Conservation (phyloP, 1,140 invertebrate species). For the Acyrthosiphon pisum region DNA sequence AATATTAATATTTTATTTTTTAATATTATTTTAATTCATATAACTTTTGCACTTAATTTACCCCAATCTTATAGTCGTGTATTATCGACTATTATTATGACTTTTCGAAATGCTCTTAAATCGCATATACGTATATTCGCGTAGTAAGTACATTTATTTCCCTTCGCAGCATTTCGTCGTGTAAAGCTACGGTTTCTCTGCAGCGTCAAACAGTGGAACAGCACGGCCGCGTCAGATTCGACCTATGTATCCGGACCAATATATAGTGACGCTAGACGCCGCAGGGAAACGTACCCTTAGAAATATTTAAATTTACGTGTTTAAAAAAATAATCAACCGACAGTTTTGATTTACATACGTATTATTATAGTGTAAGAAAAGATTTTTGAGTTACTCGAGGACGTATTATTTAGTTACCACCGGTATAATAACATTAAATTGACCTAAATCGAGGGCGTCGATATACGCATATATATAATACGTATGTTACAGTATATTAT, state of each 20-base stretch:
- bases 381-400: neutral
- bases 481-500: neutral
- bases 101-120: neutral
- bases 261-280: no score
- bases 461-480: neutral
- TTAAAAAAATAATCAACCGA: neutral
- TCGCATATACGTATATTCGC: no score
- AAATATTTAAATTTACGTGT: no score
- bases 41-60: neutral
- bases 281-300: no score
- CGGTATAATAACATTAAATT: neutral
- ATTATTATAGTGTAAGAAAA: neutral
- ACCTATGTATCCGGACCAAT: no score
- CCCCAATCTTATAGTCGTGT: neutral
- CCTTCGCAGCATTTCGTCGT: no score
- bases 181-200: no score
- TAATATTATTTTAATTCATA: neutral
- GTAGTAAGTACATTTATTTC: no score
- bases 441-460: neutral
- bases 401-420: neutral
- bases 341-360: neutral
- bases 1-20: neutral
- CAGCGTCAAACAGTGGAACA: no score
- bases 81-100: neutral
- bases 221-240: no score